Percentiles rank a stretch among this genome's conserved stretches.
Conservation (phyloP, 2,797 vertebrate species). For the Cyclopterus lumpus region DNA sequence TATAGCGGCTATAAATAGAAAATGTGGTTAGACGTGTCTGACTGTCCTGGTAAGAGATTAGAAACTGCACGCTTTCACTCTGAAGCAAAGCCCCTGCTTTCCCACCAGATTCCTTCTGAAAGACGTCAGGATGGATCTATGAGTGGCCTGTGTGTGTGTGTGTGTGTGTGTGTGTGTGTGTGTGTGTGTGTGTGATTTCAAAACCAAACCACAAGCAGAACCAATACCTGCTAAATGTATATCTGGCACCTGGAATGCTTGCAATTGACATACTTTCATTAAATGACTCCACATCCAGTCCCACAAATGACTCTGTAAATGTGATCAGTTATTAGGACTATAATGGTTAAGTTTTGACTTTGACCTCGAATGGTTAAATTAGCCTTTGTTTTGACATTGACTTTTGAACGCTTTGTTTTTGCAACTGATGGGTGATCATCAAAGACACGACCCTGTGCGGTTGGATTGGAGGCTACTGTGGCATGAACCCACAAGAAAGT, state of each 20-base stretch:
- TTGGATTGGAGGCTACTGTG: no score
- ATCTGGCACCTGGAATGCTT: neutral
- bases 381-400: neutral
- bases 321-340: no score
- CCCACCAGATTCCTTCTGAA: slow-evolving; percentile 24
- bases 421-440: no score
- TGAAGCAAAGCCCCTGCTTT: slow-evolving; percentile 19
- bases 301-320: no score
- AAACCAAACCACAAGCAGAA: neutral
- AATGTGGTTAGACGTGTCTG: slow-evolving; percentile 31
- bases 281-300: neutral
- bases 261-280: neutral
- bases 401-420: no score
- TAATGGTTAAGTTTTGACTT: neutral
- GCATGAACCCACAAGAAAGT: neutral
- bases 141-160: neutral
- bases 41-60: slow-evolving; percentile 10
- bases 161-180: neutral
- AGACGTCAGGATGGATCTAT: neutral
- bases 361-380: neutral
- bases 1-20: slow-evolving; percentile 41
- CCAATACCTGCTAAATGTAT: neutral
- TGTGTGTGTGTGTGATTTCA: neutral
- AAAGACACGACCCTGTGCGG: no score
- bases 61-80: slow-evolving; percentile 17